Evolutionary conservation across 2,113 vertebrate genomes (phyloP).

Genomic region (Sinocyclocheilus anophthalmus): DNA sequence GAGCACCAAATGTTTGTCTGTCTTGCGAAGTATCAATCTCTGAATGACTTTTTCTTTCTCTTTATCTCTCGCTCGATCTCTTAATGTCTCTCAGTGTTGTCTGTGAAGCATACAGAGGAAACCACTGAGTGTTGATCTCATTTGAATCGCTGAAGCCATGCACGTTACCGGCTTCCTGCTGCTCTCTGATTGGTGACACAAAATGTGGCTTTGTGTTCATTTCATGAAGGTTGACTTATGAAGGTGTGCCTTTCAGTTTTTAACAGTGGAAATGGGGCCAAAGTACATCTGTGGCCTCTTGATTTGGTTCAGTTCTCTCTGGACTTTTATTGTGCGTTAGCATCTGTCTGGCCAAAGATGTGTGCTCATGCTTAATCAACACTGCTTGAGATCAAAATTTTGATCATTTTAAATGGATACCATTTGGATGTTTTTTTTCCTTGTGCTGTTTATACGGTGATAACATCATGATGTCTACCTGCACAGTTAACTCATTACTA

Average conservation of each 20-base stretch:
- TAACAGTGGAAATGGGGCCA: neutral
- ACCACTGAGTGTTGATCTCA: slow-evolving; percentile 31
- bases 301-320: neutral
- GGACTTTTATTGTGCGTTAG: neutral
- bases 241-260: neutral
- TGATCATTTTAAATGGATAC: neutral
- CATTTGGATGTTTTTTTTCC: neutral
- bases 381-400: neutral
- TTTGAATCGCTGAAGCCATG: slow-evolving; percentile 53
- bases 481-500: too few relatives aligned
- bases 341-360: neutral
- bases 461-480: neutral
- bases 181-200: slow-evolving; percentile 66
- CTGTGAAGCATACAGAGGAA: slow-evolving; percentile 28
- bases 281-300: slow-evolving; percentile 26
- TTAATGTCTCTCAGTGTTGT: slow-evolving; percentile 41
- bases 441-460: neutral
- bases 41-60: slow-evolving; percentile 24
- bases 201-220: neutral
- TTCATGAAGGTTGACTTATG: neutral
- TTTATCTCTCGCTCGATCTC: slow-evolving; percentile 28
- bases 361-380: neutral
- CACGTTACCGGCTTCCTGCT: slow-evolving; percentile 67
- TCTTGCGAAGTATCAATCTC: neutral
- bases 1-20: neutral